These are phyloP conservation scores for Neogobius melanostomus DNA, from an alignment of 2,113 vertebrate species.

Conservation along the genomic window DNA sequence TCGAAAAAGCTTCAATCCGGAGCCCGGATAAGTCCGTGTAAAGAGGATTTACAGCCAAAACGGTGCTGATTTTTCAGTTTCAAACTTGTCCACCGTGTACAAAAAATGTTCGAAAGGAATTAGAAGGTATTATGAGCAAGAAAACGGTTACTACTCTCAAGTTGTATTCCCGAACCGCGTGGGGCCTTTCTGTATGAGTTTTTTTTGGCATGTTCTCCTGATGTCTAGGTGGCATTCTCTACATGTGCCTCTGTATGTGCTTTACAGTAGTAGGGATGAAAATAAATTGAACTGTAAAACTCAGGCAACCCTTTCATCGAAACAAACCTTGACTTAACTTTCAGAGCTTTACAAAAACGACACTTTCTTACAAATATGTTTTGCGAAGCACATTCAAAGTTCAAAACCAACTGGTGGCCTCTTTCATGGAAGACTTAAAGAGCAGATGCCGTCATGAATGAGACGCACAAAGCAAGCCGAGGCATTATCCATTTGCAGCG, in stretches of 20 bases:
- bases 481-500: neutral
- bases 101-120: slow-evolving; percentile 2
- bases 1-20: slow-evolving; percentile 13
- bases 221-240: too few species aligned
- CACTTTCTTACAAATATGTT: too few species aligned
- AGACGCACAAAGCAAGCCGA: neutral
- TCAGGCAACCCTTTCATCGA: neutral
- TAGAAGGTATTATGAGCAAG: neutral
- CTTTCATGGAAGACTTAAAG: neutral
- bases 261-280: too few species aligned
- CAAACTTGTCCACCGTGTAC: slow-evolving; percentile 3
- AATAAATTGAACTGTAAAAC: too few species aligned
- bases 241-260: too few species aligned
- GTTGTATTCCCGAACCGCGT: too few species aligned
- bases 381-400: too few species aligned
- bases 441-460: neutral
- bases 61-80: slow-evolving; percentile 7
- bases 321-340: neutral
- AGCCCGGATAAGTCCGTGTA: slow-evolving; percentile 7
- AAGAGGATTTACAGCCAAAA: slow-evolving; percentile 20
- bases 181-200: too few species aligned
- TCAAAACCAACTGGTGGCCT: neutral
- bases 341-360: neutral
- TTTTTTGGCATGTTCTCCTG: too few species aligned
- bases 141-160: too few species aligned